phyloP scores from a whole-genome alignment of 1,140 invertebrate genomes.

The Ctenoplectra terminalis region DNA sequence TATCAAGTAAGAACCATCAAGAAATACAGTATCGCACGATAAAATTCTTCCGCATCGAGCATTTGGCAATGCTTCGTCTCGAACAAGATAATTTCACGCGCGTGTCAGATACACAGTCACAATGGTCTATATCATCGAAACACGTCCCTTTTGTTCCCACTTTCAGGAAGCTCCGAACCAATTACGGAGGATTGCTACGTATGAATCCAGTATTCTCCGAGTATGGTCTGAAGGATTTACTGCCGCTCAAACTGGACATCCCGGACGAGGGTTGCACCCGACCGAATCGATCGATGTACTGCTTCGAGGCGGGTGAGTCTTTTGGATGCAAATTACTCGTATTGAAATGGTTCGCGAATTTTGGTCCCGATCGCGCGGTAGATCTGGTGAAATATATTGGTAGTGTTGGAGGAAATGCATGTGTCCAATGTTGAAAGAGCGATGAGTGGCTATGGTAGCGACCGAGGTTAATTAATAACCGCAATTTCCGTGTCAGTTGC shows the following conservation, averaged over 20 bases:
- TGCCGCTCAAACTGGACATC: conserved; percentile 94
- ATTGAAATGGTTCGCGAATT: background rate
- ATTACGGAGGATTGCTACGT: conserved; percentile 90
- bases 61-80: background rate
- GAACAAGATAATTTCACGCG: background rate
- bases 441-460: background rate
- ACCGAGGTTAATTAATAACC: background rate
- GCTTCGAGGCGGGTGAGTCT: conserved; percentile 92
- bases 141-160: background rate
- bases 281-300: conserved; percentile 93
- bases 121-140: background rate
- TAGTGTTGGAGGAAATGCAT: background rate
- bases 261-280: conserved; percentile 96
- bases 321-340: background rate
- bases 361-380: too few relatives aligned
- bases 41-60: too few relatives aligned
- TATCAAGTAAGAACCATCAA: too few relatives aligned
- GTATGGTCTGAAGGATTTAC: conserved; percentile 93
- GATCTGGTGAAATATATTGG: background rate
- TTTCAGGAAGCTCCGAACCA: conserved; percentile 89
- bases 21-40: too few relatives aligned
- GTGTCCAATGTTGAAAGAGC: background rate
- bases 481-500: background rate
- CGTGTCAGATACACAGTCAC: background rate
- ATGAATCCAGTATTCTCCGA: conserved; percentile 95